phyloP scores from a whole-genome alignment of 1,140 invertebrate species.

The Elymnias hypermnestra region DNA sequence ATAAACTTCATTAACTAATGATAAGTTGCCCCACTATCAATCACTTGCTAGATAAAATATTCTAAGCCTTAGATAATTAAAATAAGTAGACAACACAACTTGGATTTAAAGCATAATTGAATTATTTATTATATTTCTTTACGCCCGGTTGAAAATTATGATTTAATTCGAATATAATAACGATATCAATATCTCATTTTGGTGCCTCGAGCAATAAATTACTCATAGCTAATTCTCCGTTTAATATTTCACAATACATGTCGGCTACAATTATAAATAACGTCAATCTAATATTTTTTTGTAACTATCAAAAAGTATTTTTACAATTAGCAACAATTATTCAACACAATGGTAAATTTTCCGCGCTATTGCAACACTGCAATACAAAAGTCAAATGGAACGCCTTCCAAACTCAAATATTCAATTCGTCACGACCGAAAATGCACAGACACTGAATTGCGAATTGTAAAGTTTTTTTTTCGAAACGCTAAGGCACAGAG shows the following conservation, averaged over 20 bases:
- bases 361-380: constrained; percentile 50
- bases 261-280: constrained; percentile 39
- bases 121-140: too few species aligned
- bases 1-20: not conserved
- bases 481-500: constrained; percentile 27
- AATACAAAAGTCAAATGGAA: constrained; percentile 53
- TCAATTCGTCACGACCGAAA: constrained; percentile 47
- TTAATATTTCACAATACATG: constrained; percentile 34
- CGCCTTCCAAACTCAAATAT: constrained; percentile 53
- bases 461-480: constrained; percentile 33
- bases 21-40: too few species aligned
- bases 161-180: constrained; percentile 17
- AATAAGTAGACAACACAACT: too few species aligned
- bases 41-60: too few species aligned
- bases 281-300: constrained; percentile 44
- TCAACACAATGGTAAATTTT: constrained; percentile 42
- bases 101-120: too few species aligned
- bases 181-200: constrained; percentile 19
- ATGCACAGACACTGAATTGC: constrained; percentile 33
- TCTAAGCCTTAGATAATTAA: too few species aligned
- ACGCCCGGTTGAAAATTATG: too few species aligned
- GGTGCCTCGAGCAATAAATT: constrained; percentile 26
- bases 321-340: constrained; percentile 39
- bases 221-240: constrained; percentile 31
- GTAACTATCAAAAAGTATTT: constrained; percentile 43